phyloP scores from a whole-genome alignment of 1,140 invertebrate species.

The Drosophila gunungcola region DNA sequence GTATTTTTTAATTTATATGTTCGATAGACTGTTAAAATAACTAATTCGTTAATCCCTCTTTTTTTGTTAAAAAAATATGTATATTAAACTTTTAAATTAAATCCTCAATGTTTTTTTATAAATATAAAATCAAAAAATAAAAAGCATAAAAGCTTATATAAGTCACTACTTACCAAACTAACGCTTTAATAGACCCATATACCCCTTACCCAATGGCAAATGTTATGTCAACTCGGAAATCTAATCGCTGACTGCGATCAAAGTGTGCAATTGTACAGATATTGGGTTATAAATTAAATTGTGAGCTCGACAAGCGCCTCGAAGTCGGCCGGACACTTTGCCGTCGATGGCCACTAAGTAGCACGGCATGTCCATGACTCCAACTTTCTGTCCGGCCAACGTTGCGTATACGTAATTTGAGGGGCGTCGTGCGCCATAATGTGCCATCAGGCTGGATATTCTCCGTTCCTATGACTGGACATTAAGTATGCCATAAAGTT shows the following conservation, averaged over 20 bases:
- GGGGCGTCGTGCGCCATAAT: constrained; percentile 77
- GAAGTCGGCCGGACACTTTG: constrained; percentile 30
- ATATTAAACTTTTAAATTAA: no score
- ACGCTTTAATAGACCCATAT: not conserved
- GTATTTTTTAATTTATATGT: no score
- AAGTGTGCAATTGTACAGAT: constrained; percentile 67
- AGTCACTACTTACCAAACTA: no score
- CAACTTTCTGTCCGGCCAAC: constrained; percentile 20
- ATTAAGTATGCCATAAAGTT: constrained; percentile 72
- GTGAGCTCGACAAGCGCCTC: constrained; percentile 56
- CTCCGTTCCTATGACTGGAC: constrained; percentile 49
- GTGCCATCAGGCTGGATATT: constrained; percentile 68
- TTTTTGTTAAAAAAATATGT: no score
- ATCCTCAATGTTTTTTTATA: no score
- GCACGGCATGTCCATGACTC: constrained; percentile 4
- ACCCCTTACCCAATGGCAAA: constrained; percentile 5
- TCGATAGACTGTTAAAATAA: no score
- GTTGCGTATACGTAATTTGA: constrained; percentile 71
- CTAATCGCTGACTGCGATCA: constrained; percentile 73
- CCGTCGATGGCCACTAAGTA: constrained; percentile 48
- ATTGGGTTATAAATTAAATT: constrained; percentile 58
- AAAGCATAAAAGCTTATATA: no score
- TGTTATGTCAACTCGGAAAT: constrained; percentile 43
- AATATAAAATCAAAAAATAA: no score
- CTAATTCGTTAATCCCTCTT: no score